phyloP scores from a whole-genome alignment of 2,113 vertebrate genomes.

The Petrocephalus microphthalmus region DNA sequence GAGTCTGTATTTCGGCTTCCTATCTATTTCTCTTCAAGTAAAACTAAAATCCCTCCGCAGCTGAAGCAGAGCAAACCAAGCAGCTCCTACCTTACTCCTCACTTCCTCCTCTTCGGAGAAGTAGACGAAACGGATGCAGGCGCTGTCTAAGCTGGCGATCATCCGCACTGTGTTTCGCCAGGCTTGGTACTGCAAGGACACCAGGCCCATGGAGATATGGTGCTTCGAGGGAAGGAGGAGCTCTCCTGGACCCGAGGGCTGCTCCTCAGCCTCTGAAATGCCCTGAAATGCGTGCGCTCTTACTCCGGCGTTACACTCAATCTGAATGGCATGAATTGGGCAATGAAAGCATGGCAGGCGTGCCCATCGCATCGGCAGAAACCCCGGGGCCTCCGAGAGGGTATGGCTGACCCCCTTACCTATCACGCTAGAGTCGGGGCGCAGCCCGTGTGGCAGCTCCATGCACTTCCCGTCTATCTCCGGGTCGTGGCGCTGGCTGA shows the following conservation, averaged over 20 bases:
- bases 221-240: not conserved
- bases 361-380: not conserved
- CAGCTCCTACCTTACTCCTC: slow-evolving; percentile 18
- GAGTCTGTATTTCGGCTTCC: not conserved
- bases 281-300: not conserved
- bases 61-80: not conserved
- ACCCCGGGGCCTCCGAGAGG: not conserved
- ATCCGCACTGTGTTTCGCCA: slow-evolving; percentile 18
- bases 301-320: not conserved
- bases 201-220: slow-evolving; percentile 19
- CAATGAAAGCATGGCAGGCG: not conserved
- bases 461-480: slow-evolving; percentile 30
- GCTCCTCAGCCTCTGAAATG: not conserved
- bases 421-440: not conserved
- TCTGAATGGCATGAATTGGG: not conserved
- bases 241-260: not conserved
- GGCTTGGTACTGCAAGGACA: slow-evolving; percentile 25
- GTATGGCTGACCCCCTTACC: not conserved
- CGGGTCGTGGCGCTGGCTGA: slow-evolving; percentile 21
- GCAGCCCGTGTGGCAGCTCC: slow-evolving; percentile 5
- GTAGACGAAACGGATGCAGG: slow-evolving; percentile 26
- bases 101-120: slow-evolving; percentile 28
- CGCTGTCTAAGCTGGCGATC: slow-evolving; percentile 4
- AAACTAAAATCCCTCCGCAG: not conserved
- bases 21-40: not conserved